Conservation (phyloP, 2,888 invertebrate genomes). For the Alloscopus bannaensis region DNA sequence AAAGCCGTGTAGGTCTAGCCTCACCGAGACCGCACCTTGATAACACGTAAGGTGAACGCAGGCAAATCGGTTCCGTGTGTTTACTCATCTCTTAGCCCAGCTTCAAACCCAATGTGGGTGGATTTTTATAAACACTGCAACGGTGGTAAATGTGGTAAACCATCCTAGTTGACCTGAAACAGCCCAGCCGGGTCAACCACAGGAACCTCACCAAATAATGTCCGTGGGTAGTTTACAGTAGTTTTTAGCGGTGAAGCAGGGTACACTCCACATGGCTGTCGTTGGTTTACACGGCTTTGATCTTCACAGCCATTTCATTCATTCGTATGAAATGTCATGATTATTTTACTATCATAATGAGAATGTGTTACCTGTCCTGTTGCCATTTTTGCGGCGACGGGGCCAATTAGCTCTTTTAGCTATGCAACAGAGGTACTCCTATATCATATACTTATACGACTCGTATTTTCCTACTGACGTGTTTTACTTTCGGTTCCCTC, state of each 20-base stretch:
- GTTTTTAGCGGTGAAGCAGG: not conserved
- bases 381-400: conserved; percentile 20
- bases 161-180: conserved; percentile 51
- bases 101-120: conserved; percentile 27
- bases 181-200: conserved; percentile 63
- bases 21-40: too few species aligned
- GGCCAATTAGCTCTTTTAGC: conserved; percentile 50
- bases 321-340: conserved; percentile 29
- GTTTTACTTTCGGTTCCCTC: not conserved
- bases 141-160: conserved; percentile 61
- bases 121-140: conserved; percentile 39
- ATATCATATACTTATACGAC: too few species aligned
- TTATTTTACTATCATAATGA: conserved; percentile 26
- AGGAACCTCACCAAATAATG: conserved; percentile 62
- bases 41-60: conserved; percentile 31
- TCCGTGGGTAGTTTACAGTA: conserved; percentile 47
- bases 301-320: conserved; percentile 33
- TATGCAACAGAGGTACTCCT: too few species aligned
- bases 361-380: conserved; percentile 40
- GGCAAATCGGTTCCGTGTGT: conserved; percentile 41
- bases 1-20: too few species aligned
- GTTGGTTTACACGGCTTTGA: conserved; percentile 6
- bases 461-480: too few species aligned
- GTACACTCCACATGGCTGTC: conserved; percentile 18
- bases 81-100: conserved; percentile 30